These are phyloP conservation scores for Timema podura DNA, from an alignment of 2,888 invertebrate genomes.

Conservation along the genomic window DNA sequence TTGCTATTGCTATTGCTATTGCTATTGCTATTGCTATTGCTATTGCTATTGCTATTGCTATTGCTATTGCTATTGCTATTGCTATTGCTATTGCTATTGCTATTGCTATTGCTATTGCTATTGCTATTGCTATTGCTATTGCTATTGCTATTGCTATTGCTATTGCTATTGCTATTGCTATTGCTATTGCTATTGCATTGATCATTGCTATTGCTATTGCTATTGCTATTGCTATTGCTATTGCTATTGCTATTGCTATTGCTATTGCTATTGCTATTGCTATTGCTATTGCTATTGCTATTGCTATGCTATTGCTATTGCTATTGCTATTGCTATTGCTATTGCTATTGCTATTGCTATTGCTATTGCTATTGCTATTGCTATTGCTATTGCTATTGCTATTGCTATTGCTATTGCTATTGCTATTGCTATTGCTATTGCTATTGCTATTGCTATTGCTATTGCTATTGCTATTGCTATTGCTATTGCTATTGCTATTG, in stretches of 20 bases:
- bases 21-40: slow-evolving; percentile 3
- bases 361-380: slow-evolving; percentile 11
- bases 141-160: slow-evolving; percentile 8
- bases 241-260: slow-evolving; percentile 6
- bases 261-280: neutral
- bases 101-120: slow-evolving; percentile 12
- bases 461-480: slow-evolving; percentile 10
- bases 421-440: slow-evolving; percentile 10
- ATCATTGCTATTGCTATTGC: slow-evolving; percentile 6
- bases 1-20: neutral
- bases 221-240: slow-evolving; percentile 10
- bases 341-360: slow-evolving; percentile 12
- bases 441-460: slow-evolving; percentile 8
- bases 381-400: slow-evolving; percentile 14
- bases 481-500: slow-evolving; percentile 10
- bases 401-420: slow-evolving; percentile 8
- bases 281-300: slow-evolving; percentile 9
- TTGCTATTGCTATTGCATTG: neutral
- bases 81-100: slow-evolving; percentile 9
- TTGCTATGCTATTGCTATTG: too few relatives aligned
- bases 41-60: slow-evolving; percentile 3
- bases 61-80: slow-evolving; percentile 4
- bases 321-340: slow-evolving; percentile 9
- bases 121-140: slow-evolving; percentile 8
- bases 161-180: slow-evolving; percentile 11